Evolutionary conservation across 1,140 invertebrate species (phyloP), one percentile per base, ranked within the genome.

Genomic region (Tetranychus cinnabarinus): DNA sequence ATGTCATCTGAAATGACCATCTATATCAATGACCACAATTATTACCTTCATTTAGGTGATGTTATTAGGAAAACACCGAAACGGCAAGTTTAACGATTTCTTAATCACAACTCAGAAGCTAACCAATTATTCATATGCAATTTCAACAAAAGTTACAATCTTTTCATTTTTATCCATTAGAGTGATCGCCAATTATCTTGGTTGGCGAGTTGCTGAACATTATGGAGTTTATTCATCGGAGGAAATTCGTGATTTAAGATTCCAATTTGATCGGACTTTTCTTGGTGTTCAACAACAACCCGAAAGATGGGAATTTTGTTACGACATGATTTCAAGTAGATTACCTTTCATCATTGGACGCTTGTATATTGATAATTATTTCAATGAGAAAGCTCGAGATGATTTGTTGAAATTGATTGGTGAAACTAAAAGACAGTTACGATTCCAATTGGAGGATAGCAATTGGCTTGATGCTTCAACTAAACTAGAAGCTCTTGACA

Each of bases 401-500:
- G 46, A 46, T 54, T 61, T 63, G 2, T 34, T 63, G 8, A 61
- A 66, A 52, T 66, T 68, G 67, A 65, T 68, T 3, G 65, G 62
- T 31, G 68, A 68, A 42, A 67, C 67, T 33, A 63, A 65, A 13
- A 63, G 61, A 58, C 64, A 68, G 54, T 68, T 68, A 47, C 47
- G 67, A 13, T 39, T 61, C 13, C 61, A 67, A 3, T 34, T 68
- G 15, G 77, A 87, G 84, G 0, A 83, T 88, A 72, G 91, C 3
- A 78, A 81, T 42, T 96, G 90, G 90, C 92, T 96, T 86, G 89
- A 93, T 67, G 72, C 77, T 2, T 81, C 85, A 67, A 95, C 89
- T 0, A 77, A 82, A 54, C 73, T 76, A 59, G 77, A 82, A 12
- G 89, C 89, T 0, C 13, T 37, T 35, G 15, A 23, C 12, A 59